Percentiles rank a stretch among this genome's conserved stretches.
phyloP scores from a whole-genome alignment of 2,113 vertebrate genomes.

The Eidolon helvum region DNA sequence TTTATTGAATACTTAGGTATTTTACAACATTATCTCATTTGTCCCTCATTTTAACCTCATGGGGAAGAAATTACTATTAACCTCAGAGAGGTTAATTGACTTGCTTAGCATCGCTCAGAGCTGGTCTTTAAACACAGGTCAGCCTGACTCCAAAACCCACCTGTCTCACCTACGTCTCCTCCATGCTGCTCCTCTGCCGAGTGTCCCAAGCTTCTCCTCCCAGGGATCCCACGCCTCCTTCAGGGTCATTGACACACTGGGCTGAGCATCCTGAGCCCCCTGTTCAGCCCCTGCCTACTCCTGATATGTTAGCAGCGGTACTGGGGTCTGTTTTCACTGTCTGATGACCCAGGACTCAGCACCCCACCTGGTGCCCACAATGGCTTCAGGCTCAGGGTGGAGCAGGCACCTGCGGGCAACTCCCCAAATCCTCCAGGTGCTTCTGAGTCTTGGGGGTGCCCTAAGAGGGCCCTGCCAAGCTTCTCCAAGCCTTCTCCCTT shows the following conservation, averaged over 20 bases:
- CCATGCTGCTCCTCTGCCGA: not conserved
- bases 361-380: not conserved
- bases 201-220: not conserved
- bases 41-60: not conserved
- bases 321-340: not conserved
- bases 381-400: not conserved
- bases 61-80: not conserved
- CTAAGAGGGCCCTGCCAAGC: not conserved
- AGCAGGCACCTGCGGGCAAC: not conserved
- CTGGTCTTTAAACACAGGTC: not conserved
- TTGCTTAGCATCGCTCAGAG: not conserved
- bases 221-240: not conserved
- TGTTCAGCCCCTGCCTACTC: not conserved
- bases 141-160: not conserved
- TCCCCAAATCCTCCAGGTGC: not conserved
- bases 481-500: not conserved
- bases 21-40: not conserved
- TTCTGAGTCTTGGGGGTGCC: not conserved
- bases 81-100: not conserved
- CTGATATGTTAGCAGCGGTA: not conserved
- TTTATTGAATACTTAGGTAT: not conserved
- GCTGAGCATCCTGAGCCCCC: not conserved
- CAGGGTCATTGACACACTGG: not conserved
- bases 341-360: not conserved
- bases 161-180: not conserved